Evolutionary conservation across 2,113 vertebrate species (phyloP).

Genomic region (Mesocricetus auratus): DNA sequence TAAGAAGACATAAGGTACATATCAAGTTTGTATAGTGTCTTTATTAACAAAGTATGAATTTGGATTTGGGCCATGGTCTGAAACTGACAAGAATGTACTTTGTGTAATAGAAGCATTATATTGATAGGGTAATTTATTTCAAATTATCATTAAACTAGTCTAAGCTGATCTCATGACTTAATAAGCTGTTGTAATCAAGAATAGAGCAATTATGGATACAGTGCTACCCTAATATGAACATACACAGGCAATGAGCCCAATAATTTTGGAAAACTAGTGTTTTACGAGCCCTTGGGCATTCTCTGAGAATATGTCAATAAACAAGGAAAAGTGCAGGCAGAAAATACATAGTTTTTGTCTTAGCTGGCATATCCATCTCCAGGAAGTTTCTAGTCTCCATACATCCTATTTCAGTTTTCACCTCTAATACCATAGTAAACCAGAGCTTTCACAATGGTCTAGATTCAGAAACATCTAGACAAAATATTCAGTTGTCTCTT

Average conservation of each 20-base stretch:
- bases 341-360: background rate
- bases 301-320: background rate
- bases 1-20: background rate
- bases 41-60: background rate
- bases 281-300: background rate
- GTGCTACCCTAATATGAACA: background rate
- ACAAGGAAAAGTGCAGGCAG: background rate
- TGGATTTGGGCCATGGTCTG: background rate
- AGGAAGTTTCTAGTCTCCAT: background rate
- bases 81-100: slow-evolving; percentile 6
- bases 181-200: background rate
- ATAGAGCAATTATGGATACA: background rate
- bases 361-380: background rate
- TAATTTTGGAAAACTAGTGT: background rate
- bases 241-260: rapidly evolving
- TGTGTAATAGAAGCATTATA: background rate
- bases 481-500: background rate
- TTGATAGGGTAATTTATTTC: background rate
- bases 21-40: background rate
- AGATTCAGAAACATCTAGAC: background rate
- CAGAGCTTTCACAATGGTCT: background rate
- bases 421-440: background rate
- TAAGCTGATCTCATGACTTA: background rate
- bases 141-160: background rate
- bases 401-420: background rate